Evolutionary conservation across 2,113 vertebrate genomes (phyloP).

Genomic region (Perccottus glenii): DNA sequence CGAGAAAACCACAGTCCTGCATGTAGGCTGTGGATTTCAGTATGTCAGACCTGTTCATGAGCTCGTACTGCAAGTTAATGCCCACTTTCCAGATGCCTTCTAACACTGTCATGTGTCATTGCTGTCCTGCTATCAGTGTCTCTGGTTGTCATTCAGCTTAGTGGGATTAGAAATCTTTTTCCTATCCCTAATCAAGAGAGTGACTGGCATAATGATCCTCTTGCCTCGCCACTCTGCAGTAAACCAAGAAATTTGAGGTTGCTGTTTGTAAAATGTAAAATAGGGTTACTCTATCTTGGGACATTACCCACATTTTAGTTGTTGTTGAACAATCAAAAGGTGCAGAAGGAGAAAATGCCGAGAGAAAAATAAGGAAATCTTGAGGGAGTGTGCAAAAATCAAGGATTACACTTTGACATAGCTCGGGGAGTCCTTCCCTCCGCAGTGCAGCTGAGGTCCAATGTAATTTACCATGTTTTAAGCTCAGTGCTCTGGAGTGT

Average conservation of each 20-base stretch:
- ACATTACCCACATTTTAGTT: constrained; percentile 8
- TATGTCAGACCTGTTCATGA: constrained; percentile 41
- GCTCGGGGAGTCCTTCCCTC: constrained; percentile 19
- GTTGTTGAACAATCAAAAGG: constrained; percentile 24
- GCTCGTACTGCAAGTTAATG: constrained; percentile 34
- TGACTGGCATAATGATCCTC: constrained; percentile 17
- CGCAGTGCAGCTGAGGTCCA: constrained; percentile 44
- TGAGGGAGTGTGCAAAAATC: constrained; percentile 48
- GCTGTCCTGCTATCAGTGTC: constrained; percentile 35
- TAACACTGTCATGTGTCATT: constrained; percentile 51
- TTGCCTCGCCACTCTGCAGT: constrained; percentile 15
- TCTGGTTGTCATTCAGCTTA: constrained; percentile 62
- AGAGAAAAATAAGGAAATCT: constrained; percentile 30
- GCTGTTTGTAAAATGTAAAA: constrained; percentile 3
- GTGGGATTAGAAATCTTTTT: constrained; percentile 37
- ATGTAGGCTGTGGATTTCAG: constrained; percentile 31
- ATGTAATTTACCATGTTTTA: constrained; percentile 56
- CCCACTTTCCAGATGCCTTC: constrained; percentile 47
- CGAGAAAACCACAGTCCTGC: constrained; percentile 27
- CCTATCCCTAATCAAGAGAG: constrained; percentile 22
- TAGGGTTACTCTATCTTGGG: background rate
- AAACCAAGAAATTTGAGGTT: constrained; percentile 9
- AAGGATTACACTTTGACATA: constrained; percentile 57
- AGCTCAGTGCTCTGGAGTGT: constrained; percentile 47
- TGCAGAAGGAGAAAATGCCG: constrained; percentile 18